Conservation (phyloP, 2,888 invertebrate genomes). For the Hypercompe scribonia region DNA sequence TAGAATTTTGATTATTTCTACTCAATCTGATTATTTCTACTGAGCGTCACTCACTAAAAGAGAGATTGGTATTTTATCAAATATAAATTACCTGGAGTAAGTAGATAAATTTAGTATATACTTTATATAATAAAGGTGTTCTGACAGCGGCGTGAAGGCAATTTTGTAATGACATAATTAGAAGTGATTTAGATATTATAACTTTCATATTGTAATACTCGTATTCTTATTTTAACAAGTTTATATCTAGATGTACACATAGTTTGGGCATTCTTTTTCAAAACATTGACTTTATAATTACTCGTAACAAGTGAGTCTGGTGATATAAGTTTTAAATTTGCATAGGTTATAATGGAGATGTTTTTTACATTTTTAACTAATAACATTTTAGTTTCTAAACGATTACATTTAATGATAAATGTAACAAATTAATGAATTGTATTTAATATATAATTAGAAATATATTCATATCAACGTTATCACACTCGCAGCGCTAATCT, state of each 20-base stretch:
- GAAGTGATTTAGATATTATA: background rate
- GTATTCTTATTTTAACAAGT: background rate
- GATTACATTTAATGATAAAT: background rate
- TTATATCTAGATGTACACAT: background rate
- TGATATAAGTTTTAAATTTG: background rate
- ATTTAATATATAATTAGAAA: constrained; percentile 4
- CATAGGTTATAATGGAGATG: background rate
- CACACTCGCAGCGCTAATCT: constrained; percentile 17
- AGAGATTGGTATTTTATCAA: constrained; percentile 15
- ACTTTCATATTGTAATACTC: constrained; percentile 2
- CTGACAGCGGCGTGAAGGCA: constrained; percentile 2
- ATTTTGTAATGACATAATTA: constrained; percentile 14
- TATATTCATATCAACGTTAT: constrained; percentile 13
- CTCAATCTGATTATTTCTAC: background rate
- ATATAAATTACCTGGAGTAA: constrained; percentile 6
- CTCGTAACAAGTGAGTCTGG: background rate
- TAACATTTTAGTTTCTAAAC: background rate
- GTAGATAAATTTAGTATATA: constrained; percentile 13
- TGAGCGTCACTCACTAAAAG: constrained; percentile 4
- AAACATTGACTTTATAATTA: background rate
- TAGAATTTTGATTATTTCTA: constrained; percentile 12
- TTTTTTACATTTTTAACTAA: background rate
- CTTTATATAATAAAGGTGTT: constrained; percentile 15
- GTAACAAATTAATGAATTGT: background rate
- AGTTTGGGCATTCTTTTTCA: constrained; percentile 2